A percentile compares a stretch with the other conserved stretches of the same genome.
Conservation (phyloP, 2,113 vertebrate species). For the Rhinoderma darwinii region DNA sequence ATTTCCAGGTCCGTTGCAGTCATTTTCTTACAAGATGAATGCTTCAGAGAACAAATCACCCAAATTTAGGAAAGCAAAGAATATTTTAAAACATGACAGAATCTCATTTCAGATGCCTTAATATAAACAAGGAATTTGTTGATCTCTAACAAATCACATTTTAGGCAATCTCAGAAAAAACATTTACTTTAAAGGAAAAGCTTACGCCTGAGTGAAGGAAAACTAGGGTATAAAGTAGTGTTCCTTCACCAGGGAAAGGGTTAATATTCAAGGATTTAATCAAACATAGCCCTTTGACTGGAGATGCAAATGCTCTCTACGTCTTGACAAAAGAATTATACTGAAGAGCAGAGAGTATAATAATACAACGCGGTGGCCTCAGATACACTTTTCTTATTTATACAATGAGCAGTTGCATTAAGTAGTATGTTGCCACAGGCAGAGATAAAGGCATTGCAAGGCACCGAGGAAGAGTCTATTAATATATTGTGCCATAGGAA, state of each 20-base stretch:
- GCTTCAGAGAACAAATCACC: neutral
- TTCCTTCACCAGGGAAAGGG: neutral
- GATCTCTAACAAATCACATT: conserved; percentile 10
- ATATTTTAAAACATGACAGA: conserved; percentile 14
- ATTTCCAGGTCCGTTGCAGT: neutral
- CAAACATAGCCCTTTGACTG: conserved; percentile 27
- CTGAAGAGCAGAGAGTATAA: conserved; percentile 12
- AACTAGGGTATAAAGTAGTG: neutral
- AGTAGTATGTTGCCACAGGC: conserved; percentile 48
- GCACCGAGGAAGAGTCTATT: conserved; percentile 32
- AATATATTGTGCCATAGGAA: conserved; percentile 35
- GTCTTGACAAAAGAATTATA: conserved; percentile 50
- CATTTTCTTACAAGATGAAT: neutral
- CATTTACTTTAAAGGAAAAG: neutral
- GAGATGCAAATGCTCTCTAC: conserved; percentile 21
- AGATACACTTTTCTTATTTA: conserved; percentile 52
- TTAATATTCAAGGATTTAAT: conserved; percentile 23
- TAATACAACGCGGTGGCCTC: conserved; percentile 42
- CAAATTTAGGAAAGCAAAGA: conserved; percentile 13
- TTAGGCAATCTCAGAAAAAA: neutral
- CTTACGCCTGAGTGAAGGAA: neutral
- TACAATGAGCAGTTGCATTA: conserved; percentile 49
- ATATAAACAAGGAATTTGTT: neutral
- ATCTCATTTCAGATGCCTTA: neutral
- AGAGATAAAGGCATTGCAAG: conserved; percentile 39